A percentile compares a stretch with the other conserved stretches of the same genome.
phyloP scores from a whole-genome alignment of 2,797 vertebrate genomes.

The Emys orbicularis region DNA sequence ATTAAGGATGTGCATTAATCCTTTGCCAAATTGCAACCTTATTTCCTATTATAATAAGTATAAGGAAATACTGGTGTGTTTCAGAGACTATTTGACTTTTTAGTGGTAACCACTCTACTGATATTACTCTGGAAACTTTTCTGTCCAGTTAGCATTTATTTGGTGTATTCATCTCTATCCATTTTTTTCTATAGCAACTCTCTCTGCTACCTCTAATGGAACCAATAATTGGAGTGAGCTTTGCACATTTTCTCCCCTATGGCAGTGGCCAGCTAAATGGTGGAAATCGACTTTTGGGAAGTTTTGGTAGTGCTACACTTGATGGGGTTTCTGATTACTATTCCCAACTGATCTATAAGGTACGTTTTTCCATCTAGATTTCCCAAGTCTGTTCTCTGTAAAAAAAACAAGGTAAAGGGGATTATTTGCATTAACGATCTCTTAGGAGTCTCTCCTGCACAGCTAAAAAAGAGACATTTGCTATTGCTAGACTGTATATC shows the following conservation, averaged over 20 bases:
- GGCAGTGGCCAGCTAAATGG: slow-evolving; percentile 94
- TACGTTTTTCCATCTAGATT: slow-evolving; percentile 69
- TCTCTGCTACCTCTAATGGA: slow-evolving; percentile 98
- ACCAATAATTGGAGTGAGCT: slow-evolving; percentile 96
- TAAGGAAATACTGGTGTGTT: not conserved
- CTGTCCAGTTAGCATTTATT: not conserved
- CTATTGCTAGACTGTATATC: not conserved
- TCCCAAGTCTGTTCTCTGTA: not conserved
- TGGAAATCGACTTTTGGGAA: slow-evolving; percentile 94
- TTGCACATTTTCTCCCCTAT: slow-evolving; percentile 97
- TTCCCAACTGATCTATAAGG: slow-evolving; percentile 98
- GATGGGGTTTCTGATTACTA: slow-evolving; percentile 99
- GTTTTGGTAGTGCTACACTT: slow-evolving; percentile 95
- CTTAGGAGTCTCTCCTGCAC: not conserved
- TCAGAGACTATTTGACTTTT: not conserved
- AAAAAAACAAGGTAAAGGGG: not conserved
- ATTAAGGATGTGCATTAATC: not conserved
- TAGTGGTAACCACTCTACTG: not conserved
- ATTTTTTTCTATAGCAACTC: slow-evolving; percentile 87
- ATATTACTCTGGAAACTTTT: not conserved
- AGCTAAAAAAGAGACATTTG: not conserved
- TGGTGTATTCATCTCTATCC: slow-evolving; percentile 49
- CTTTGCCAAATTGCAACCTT: not conserved
- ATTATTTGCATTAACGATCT: not conserved
- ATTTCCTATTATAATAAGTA: not conserved